Percentiles rank a stretch among this genome's conserved stretches.
Evolutionary conservation across 2,113 vertebrate genomes (phyloP).

Genomic region (Coreoperca whiteheadi): DNA sequence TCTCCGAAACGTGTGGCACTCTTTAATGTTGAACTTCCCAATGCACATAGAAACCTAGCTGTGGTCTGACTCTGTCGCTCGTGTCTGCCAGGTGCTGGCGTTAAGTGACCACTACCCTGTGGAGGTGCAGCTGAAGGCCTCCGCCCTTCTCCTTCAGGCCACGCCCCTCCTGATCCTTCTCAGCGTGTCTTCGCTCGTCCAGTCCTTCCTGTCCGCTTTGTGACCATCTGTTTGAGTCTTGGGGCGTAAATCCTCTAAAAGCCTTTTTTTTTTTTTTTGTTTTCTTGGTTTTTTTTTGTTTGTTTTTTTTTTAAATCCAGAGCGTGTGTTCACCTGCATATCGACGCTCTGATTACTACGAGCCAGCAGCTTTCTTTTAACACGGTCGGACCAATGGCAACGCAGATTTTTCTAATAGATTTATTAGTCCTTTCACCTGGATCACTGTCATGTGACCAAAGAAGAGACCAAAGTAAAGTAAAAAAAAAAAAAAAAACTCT

Average conservation of each 20-base stretch:
- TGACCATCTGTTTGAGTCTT: slow-evolving; percentile 20
- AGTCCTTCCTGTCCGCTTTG: slow-evolving; percentile 21
- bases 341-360: background rate
- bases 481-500: too few species aligned
- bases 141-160: slow-evolving; percentile 43
- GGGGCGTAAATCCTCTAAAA: background rate
- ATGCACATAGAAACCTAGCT: background rate
- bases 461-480: too few species aligned
- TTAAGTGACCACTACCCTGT: slow-evolving; percentile 66
- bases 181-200: background rate
- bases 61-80: slow-evolving; percentile 31
- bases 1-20: background rate
- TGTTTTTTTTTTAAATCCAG: background rate
- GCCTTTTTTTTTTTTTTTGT: background rate
- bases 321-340: background rate
- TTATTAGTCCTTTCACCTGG: too few species aligned
- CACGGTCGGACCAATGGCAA: background rate
- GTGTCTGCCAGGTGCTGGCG: slow-evolving; percentile 53
- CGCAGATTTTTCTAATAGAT: background rate
- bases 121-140: slow-evolving; percentile 63
- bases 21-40: background rate
- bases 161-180: slow-evolving; percentile 53
- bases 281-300: too few species aligned
- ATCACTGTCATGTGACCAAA: background rate
- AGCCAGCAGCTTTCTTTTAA: background rate